phyloP scores from a whole-genome alignment of 1,140 invertebrate genomes.

The Planococcus citri region DNA sequence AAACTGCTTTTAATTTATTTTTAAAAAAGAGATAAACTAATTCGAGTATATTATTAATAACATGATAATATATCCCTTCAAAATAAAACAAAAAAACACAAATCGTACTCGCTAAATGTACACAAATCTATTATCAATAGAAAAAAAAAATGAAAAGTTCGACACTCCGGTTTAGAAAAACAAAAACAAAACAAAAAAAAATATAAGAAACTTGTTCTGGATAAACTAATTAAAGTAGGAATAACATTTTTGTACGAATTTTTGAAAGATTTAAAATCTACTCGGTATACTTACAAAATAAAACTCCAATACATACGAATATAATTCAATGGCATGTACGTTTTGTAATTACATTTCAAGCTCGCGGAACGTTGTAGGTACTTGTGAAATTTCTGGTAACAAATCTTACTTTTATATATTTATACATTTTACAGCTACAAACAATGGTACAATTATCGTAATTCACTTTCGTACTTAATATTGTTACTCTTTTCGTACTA shows the following conservation, averaged over 20 bases:
- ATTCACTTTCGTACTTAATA: too few species aligned
- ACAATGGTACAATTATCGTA: neutral
- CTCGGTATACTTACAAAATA: neutral
- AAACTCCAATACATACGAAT: neutral
- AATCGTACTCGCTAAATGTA: neutral
- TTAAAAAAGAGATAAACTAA: too few species aligned
- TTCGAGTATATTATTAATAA: too few species aligned
- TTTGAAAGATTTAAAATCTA: too few species aligned
- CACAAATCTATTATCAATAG: neutral
- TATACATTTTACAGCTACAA: neutral
- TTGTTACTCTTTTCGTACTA: too few species aligned
- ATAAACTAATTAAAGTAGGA: too few species aligned
- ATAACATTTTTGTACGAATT: too few species aligned
- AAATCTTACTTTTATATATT: neutral
- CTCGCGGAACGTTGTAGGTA: neutral
- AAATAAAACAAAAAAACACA: too few species aligned
- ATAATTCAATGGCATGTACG: neutral
- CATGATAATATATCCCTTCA: too few species aligned
- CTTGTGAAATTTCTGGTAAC: neutral
- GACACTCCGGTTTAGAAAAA: neutral
- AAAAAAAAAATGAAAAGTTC: neutral
- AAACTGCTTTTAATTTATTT: too few species aligned
- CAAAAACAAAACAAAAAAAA: neutral
- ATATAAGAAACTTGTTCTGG: too few species aligned
- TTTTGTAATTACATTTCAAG: neutral